Base-by-base conservation (phyloP, 2,888 invertebrate species). In the Erebia aethiops region DNA sequence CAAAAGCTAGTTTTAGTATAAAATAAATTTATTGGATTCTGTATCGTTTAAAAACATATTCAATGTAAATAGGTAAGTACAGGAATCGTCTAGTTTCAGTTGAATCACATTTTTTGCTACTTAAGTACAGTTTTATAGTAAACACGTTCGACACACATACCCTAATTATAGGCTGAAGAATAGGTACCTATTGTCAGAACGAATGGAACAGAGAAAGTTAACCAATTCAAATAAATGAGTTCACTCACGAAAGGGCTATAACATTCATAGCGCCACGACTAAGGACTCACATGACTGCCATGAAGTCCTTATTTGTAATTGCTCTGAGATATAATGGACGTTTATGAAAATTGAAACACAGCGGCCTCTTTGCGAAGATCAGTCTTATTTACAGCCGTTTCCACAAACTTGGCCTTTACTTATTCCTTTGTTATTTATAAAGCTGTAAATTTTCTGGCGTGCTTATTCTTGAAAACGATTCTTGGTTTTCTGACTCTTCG, bases 381-480 rank as follows among this genome's bases (percentile, higher is more conserved):
- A 63, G 21, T 54, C 62, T 86, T 84, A 85, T 84, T 87, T 84
- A 84, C 84, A 79, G 78, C 77, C 79, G 77, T 81, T 82, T 81
- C 79, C 79, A 81, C 73, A 74, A 74, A 72, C 63, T 69, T 69
- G 73, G 58, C 67, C 71, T 69, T 73, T 77, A 85, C 84, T 84
- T 84, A 67, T 64, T 64, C 69, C 72, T 72, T 72, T 72, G 72
- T 72, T 86, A 86, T 88, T 87, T 88, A 89, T 90, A 89, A 88
- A 89, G 88, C 89, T 89, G 88, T 91, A 90, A 89, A 89, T 89
- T 88, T 81, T 78, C 76, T 81, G 84, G 80, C 81, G 11, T 13
- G 46, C 62, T 62, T 62, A 62, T 13, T 62, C 62, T 49, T 62
- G 49, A 21, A 62, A 13, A 13, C 10, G 54, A 14, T 13, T 51